phyloP scores from a whole-genome alignment of 2,888 invertebrate genomes.

The Pachymerium ferrugineum region DNA sequence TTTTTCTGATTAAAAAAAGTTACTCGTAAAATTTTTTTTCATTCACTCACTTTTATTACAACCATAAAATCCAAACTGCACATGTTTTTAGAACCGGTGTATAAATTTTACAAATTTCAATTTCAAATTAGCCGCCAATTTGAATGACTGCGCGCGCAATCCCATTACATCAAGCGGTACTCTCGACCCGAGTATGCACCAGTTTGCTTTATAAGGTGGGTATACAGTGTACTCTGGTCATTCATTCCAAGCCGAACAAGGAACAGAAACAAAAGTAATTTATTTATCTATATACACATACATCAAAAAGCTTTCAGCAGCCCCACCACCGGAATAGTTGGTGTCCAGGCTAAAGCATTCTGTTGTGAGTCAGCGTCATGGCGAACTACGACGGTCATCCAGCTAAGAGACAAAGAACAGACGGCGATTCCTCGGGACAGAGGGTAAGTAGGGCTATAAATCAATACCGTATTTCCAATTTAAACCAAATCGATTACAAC shows the following conservation, averaged over 20 bases:
- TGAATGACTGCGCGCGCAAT: neutral
- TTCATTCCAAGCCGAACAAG: neutral
- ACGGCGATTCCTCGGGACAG: slow-evolving; percentile 34
- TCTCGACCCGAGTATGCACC: neutral
- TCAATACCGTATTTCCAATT: neutral
- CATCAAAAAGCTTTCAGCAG: neutral
- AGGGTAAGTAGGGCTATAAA: slow-evolving; percentile 29
- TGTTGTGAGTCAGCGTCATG: slow-evolving; percentile 32
- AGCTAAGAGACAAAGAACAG: slow-evolving; percentile 37
- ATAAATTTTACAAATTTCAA: neutral
- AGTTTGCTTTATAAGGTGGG: neutral
- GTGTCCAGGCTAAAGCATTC: slow-evolving; percentile 17
- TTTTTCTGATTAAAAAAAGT: slow-evolving; percentile 3
- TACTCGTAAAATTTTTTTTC: neutral
- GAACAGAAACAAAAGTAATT: neutral
- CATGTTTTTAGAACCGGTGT: neutral
- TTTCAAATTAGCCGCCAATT: neutral
- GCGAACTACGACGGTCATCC: slow-evolving; percentile 36
- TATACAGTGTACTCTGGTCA: neutral
- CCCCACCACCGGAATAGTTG: neutral
- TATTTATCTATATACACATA: neutral
- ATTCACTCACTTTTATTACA: neutral
- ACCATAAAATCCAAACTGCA: neutral
- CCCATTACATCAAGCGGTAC: neutral
- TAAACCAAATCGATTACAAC: neutral